Conservation (phyloP, 2,113 vertebrate genomes). For the Apus apus region DNA sequence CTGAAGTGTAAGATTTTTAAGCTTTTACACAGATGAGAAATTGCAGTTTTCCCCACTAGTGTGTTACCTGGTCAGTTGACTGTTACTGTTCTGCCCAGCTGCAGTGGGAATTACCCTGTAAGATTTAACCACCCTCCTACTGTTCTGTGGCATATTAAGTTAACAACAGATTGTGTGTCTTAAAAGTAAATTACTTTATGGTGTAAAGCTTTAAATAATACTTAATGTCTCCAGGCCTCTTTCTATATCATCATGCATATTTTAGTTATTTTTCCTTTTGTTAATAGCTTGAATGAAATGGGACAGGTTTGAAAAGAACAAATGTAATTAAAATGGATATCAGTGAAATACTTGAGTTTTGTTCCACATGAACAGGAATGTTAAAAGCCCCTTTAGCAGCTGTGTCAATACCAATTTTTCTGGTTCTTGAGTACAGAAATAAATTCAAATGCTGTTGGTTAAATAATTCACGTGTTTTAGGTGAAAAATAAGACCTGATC, state of each 20-base stretch:
- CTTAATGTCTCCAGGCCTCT: background rate
- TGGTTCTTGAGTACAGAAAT: background rate
- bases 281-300: background rate
- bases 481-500: background rate
- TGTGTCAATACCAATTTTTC: conserved; percentile 13
- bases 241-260: background rate
- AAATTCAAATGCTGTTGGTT: background rate
- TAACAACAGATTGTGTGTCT: background rate
- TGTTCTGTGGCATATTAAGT: background rate
- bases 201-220: background rate
- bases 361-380: background rate
- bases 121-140: background rate
- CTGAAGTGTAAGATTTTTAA: background rate
- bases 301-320: background rate
- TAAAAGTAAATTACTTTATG: background rate
- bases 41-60: fast-evolving
- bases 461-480: background rate
- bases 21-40: background rate
- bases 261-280: background rate
- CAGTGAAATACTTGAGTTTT: background rate
- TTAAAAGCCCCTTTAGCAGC: conserved; percentile 6
- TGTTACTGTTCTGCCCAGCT: background rate
- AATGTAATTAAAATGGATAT: background rate
- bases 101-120: background rate
- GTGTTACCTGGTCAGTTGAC: background rate